Conservation (phyloP, 2,797 vertebrate species). For the Mormyrops boulengeri region DNA sequence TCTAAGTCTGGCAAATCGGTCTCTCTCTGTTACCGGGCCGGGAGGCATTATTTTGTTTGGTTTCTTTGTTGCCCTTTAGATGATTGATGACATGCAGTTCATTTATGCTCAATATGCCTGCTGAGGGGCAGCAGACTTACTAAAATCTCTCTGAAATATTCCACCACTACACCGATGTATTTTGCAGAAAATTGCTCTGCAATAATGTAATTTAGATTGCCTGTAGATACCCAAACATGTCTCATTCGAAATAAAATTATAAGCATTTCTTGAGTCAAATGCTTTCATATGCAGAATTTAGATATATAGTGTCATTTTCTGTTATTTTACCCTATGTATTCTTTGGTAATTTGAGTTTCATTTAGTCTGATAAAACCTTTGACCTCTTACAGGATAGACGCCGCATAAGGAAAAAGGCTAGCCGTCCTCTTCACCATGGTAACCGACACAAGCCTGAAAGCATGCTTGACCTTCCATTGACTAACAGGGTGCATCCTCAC, state of each 20-base stretch:
- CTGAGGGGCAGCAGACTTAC: neutral
- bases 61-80: neutral
- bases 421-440: neutral
- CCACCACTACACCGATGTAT: neutral
- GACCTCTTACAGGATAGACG: neutral
- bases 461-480: neutral
- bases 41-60: neutral
- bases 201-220: neutral
- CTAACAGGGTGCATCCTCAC: neutral
- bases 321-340: neutral
- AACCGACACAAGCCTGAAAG: neutral
- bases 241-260: neutral
- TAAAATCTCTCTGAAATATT: neutral
- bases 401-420: neutral
- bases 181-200: neutral
- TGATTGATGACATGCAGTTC: neutral
- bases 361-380: neutral
- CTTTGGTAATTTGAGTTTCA: neutral
- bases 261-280: neutral
- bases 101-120: neutral
- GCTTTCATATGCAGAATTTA: neutral
- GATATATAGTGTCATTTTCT: neutral
- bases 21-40: neutral
- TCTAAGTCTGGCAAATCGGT: neutral
- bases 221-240: neutral